phyloP scores from a whole-genome alignment of 2,888 invertebrate genomes.

The Nemurella pictetii region DNA sequence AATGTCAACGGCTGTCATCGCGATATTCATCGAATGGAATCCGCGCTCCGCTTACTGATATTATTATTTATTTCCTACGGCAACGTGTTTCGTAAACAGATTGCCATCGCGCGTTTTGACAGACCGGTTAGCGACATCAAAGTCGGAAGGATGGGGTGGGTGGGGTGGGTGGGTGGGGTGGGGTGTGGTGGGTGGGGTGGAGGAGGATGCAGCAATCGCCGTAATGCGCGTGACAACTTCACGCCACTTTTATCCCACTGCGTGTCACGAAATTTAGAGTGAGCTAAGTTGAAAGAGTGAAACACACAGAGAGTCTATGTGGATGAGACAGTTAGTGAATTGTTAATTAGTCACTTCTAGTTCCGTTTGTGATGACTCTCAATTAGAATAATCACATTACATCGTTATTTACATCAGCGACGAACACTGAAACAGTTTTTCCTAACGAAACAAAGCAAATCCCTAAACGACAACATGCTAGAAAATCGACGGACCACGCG shows the following conservation, averaged over 20 bases:
- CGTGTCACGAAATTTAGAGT: background rate
- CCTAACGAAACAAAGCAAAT: too few species aligned
- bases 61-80: background rate
- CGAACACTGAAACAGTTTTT: too few species aligned
- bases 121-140: background rate
- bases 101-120: background rate
- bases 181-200: background rate
- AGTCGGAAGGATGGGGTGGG: background rate
- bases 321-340: background rate
- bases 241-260: background rate
- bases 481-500: too few species aligned
- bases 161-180: background rate
- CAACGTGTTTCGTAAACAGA: background rate
- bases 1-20: background rate
- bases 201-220: background rate
- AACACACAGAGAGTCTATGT: too few species aligned
- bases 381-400: too few species aligned
- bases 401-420: too few species aligned
- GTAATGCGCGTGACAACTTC: background rate
- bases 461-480: too few species aligned
- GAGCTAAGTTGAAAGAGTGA: background rate
- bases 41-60: background rate
- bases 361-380: background rate
- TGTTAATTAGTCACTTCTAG: background rate
- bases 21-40: background rate